Evolutionary conservation across 2,797 vertebrate genomes (phyloP), one percentile per base, ranked within the genome.

Genomic region (Hyperoplus lanceolatus): DNA sequence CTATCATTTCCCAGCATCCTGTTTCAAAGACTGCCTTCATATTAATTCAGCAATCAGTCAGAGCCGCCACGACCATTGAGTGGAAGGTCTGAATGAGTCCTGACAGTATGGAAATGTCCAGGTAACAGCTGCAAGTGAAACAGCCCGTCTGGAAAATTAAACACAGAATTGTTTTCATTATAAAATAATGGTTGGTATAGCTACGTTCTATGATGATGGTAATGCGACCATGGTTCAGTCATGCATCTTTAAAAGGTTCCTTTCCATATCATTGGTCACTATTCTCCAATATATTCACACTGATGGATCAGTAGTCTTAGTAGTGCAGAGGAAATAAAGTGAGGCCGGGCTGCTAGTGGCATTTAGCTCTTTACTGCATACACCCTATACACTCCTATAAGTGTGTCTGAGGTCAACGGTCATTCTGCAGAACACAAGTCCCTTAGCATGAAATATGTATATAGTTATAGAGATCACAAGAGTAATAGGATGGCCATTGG

Each of bases 61-160:
- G 13, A 54, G 48, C n/a, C 41, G 48, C n/a, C 41, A 13, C 54
- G 41, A 21, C 29, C 2, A 73, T 48, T 69, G 61, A 66, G 70
- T n/a, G 49, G 45, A 41, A 51, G 39, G 18, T 62, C 45, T 68
- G 46, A 76, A 50, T 57, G n/a, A 76, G 62, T 58, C 6, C 49
- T 77, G 48, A 45, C 36, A 68, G 58, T 61, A 56, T 58, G 53
- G 58, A 77, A 85, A 81, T 49, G 29, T 50, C 43, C 61, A 69
- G 50, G 49, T 41, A 13, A 8, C 39, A 73, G 48, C 59, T 60
- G 51, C 58, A 41, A 11, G 54, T 48, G 50, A 5, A 61, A 43
- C 59, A 63, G n/a, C 54, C 74, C 21, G 4, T 50, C 38, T 57
- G 69, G 56, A 79, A 82, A 69, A 77, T 74, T 11, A 64, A 68